Base-by-base conservation (phyloP, 2,888 invertebrate species). In the Mystacides longicornis region DNA sequence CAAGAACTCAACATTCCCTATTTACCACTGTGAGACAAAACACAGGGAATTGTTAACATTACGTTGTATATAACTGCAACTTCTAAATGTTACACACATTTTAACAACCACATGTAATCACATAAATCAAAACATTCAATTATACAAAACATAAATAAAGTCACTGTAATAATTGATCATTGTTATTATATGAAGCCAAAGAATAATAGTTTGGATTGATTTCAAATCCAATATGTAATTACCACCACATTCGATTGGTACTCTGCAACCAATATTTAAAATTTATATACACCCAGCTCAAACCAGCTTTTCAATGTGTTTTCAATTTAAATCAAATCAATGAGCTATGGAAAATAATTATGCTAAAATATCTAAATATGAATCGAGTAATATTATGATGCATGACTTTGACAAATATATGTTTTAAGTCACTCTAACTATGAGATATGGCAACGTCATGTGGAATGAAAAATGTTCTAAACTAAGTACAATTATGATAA, bases 281-380 rank as follows among this genome's bases (percentile, higher is more conserved):
- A 49, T 31, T 51, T 57, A 60, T 52, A 51, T 65, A 71, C 72
- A 72, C 72, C 74, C 74, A 74, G 73, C 72, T 74, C 74, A 73
- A 74, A 74, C 71, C 73, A 72, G 68, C 70, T 66, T 68, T 53
- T 53, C 56, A 56, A 42, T 49, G 47, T n/a, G 45, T 9, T 23
- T 46, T 47, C 48, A 48, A 22, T 49, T 37, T 14, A 37, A n/a
- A n/a, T n/a, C n/a, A n/a, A n/a, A n/a, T n/a, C n/a, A n/a, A n/a
- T n/a, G n/a, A n/a, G n/a, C n/a, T n/a, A n/a, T n/a, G n/a, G n/a
- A n/a, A 31, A 31, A 7, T 31, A 31, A 31, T 9, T 31, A 14
- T 31, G 14, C 7, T 31, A 9, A 31, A 31, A 7, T 14, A 31
- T 31, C 31, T 31, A n/a, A 31, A 31, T 31, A 31, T 31, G 31